Base-by-base conservation (phyloP, 2,113 vertebrate species). In the Xiphophorus hellerii region DNA sequence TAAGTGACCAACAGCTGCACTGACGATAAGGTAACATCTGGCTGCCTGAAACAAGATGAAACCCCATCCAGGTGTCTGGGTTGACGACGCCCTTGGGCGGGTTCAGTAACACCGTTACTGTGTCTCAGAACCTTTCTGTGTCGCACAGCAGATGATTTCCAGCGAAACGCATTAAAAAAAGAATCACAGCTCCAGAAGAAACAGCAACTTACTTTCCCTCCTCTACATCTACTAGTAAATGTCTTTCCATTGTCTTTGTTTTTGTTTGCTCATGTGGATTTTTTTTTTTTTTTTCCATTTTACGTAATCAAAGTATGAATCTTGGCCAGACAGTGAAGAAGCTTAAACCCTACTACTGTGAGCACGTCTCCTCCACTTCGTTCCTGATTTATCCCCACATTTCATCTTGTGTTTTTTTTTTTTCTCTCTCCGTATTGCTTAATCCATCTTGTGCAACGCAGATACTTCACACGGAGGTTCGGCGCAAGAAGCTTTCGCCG, bases 331-430 rank as follows among this genome's bases (percentile, higher is more conserved):
- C 44, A 72, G 77, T 67, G 89, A 84, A 85, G 85, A 88, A 83
- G 83, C 87, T 90, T 85, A 87, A 80, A 77, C 62, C 73, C 74
- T 84, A 81, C 76, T 63, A 69, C 78, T 74, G 77, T 64, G 77
- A 78, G 76, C 74, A 84, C 58, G 30, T 51, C 62, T 74, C 77
- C 51, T 77, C 64, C 71, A 33, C 48, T 73, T 74, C 42, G 77
- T 58, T 71, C 60, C 62, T 2, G 51, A 84, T 66, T 62, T 69
- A 90, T 82, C 69, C 44, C 27, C 27, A 69, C 68, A 77, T 73
- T 63, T 83, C 63, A 86, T 83, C 69, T 81, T 74, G 33, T 78
- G 70, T 48, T 48, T 33, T 33, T 6, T 33, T 33, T 35, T 35
- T 35, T 35, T 35, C 33, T 44, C 15, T 44, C 5, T 85, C 66